Base-by-base conservation (phyloP, 2,113 vertebrate genomes). In the Hippoglossus stenolepis region DNA sequence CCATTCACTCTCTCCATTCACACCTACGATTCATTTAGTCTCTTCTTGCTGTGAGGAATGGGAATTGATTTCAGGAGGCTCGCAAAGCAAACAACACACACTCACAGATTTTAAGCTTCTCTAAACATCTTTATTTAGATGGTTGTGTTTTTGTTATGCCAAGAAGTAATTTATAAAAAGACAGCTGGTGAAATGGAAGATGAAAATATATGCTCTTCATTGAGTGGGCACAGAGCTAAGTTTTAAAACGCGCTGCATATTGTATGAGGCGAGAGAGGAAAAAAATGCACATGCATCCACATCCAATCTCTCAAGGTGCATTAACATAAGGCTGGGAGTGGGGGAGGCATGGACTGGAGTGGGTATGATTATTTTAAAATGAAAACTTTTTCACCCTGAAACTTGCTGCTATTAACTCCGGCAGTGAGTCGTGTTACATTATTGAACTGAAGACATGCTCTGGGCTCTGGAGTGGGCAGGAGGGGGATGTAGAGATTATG, bases 341-440 rank as follows among this genome's bases (percentile, higher is more conserved):
- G 75, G 35, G 35, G 80, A 70, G 83, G 75, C 2, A 6, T 61
- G 62, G 66, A 79, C 72, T 65, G 57, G 82, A 89, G 75, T 68
- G 74, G 62, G 66, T 67, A 90, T 87, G 79, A 88, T 86, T 90
- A 87, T 87, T 92, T 54, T 85, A 63, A 88, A 89, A 81, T 73
- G 66, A 78, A 87, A 90, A 89, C 62, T 85, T 90, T 79, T 80
- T 79, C 73, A 82, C 73, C 77, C 79, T 54, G 49, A 80, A 90
- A 85, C 84, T 79, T 58, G 31, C 64, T 78, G 5, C 82, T 70
- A 83, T 87, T 89, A 92, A 77, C 74, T 81, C 80, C 60, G 75
- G 69, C 78, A 77, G 84, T 57, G 77, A 87, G 85, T 75, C 85
- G 69, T 67, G 56, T 82, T 91, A 69, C 85, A 92, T 91, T 89